Base-by-base conservation (phyloP, 2,113 vertebrate genomes). In the Nyctereutes procyonoides region DNA sequence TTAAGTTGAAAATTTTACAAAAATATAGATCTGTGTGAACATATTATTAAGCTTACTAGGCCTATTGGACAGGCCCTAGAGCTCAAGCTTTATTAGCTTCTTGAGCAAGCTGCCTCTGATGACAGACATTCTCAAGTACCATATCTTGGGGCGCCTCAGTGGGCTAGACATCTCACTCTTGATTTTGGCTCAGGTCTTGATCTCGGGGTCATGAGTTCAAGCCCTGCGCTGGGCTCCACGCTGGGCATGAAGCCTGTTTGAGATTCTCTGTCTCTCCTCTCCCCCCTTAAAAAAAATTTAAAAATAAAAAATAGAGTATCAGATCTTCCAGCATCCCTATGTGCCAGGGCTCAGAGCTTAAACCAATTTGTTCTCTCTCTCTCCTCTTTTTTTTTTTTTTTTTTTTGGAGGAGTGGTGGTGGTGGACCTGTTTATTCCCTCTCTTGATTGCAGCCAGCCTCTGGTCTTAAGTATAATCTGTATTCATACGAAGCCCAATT, bases 211-310 rank as follows among this genome's bases (percentile, higher is more conserved):
- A n/a, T n/a, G 65, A 69, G 67, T 69, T 69, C 67, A 35, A 69
- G 8, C 8, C 32, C 67, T 4, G 16, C 8, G 0, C 4, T 69
- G 32, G 32, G 32, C 32, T 69, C 67, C 1, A 0, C 4, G 67
- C 17, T 35, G 32, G 67, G 10, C 67, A 69, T 35, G 67, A 17
- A 69, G 16, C 16, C 32, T 69, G 67, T n/a, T 35, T 69, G 65
- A 69, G 32, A n/a, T 69, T 69, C 16, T 69, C 67, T 43, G 43
- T 30, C 32, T 69, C 17, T 69, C 67, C 67, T 69, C 65, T 32
- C 3, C 65, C 8, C 9, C 16, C 32, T n/a, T n/a, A 69, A 67
- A 67, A 67, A 32, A 67, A 38, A 38, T 58, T 58, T 6, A 58
- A 58, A 58, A 58, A 56, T 56, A 8, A 67, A 16, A 32, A 17